These are phyloP conservation scores for Vidua macroura DNA, from an alignment of 2,113 vertebrate species.

Conservation along the genomic window DNA sequence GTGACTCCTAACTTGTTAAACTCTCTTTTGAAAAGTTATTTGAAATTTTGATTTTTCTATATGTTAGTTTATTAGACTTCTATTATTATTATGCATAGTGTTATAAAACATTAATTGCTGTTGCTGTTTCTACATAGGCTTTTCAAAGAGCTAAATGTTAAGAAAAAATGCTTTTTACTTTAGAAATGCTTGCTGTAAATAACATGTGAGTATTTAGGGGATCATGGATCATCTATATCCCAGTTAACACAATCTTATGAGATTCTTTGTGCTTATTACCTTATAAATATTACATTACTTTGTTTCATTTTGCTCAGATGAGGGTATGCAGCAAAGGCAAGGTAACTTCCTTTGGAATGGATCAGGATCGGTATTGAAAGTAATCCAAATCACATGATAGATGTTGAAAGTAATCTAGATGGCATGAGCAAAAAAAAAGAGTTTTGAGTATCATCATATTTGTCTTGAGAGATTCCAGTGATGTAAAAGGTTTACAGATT, in stretches of 20 bases:
- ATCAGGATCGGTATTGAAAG: background rate
- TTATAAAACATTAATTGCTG: background rate
- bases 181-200: background rate
- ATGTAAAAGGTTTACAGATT: background rate
- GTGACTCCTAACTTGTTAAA: background rate
- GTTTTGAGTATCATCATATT: background rate
- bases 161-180: background rate
- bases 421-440: background rate
- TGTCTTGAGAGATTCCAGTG: background rate
- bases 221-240: background rate
- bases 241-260: background rate
- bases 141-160: background rate
- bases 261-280: background rate
- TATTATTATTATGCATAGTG: background rate
- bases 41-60: background rate
- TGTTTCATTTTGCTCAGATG: background rate
- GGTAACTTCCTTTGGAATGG: background rate
- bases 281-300: background rate
- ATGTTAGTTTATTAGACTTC: background rate
- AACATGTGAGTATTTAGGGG: background rate
- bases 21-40: background rate
- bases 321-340: background rate
- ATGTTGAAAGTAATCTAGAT: background rate
- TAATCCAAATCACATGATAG: background rate
- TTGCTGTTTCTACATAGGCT: background rate